Percentiles rank a stretch among this genome's conserved stretches.
These are phyloP conservation scores for Tragopan temminckii DNA, from an alignment of 2,797 vertebrate genomes.

Conservation along the genomic window DNA sequence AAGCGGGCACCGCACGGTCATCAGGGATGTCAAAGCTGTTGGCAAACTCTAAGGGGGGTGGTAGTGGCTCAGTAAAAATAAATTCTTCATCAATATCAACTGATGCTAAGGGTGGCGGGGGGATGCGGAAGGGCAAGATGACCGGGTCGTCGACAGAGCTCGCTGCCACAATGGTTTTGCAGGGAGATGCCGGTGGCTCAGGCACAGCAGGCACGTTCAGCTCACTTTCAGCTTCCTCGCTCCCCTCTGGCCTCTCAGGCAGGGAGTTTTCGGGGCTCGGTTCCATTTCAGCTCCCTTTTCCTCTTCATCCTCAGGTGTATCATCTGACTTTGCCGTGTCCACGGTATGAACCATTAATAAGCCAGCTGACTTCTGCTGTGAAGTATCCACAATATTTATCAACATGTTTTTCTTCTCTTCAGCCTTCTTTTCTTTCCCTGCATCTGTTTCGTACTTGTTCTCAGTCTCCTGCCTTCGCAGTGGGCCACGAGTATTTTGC, in stretches of 20 bases:
- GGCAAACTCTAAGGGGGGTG: constrained; percentile 96
- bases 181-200: constrained; percentile 74
- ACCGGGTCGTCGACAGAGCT: constrained; percentile 92
- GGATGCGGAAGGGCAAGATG: constrained; percentile 93
- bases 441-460: constrained; percentile 89
- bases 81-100: constrained; percentile 98
- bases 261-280: constrained; percentile 77
- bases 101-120: constrained; percentile 92
- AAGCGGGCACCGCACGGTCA: constrained; percentile 82
- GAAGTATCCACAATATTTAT: constrained; percentile 87
- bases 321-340: constrained; percentile 81
- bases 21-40: constrained; percentile 98
- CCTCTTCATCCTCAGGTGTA: constrained; percentile 80
- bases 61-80: constrained; percentile 93
- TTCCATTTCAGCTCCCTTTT: constrained; percentile 68
- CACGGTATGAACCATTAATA: constrained; percentile 95
- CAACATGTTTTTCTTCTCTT: constrained; percentile 90
- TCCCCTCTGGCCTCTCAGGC: constrained; percentile 82
- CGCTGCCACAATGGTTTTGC: constrained; percentile 87
- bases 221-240: constrained; percentile 78
- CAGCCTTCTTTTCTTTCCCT: constrained; percentile 84
- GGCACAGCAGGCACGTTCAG: constrained; percentile 74
- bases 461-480: constrained; percentile 90
- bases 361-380: constrained; percentile 89
- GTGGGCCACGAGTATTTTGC: constrained; percentile 84